Percentiles rank a stretch among this genome's conserved stretches.
Conservation (phyloP, 2,113 vertebrate species). For the Castor canadensis region DNA sequence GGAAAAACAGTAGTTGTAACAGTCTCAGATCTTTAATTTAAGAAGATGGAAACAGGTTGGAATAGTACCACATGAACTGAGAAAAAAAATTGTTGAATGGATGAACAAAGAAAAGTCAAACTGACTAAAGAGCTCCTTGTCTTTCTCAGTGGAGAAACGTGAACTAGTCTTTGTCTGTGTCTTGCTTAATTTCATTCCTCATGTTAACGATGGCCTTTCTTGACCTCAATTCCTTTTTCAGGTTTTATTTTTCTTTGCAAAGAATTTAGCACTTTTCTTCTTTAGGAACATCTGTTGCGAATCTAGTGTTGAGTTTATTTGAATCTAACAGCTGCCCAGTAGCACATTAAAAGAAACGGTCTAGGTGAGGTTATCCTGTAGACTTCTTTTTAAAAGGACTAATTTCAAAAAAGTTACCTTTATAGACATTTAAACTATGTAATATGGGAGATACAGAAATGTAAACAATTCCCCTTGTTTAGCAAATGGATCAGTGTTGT, state of each 20-base stretch:
- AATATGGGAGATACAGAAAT: not conserved
- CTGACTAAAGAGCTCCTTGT: slow-evolving; percentile 33
- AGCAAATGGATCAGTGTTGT: not conserved
- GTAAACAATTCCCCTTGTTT: not conserved
- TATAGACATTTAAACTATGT: slow-evolving; percentile 48
- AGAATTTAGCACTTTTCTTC: slow-evolving; percentile 46
- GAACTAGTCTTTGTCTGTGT: slow-evolving; percentile 45
- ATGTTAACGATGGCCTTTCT: slow-evolving; percentile 45
- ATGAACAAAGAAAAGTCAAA: slow-evolving; percentile 46
- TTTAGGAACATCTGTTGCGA: slow-evolving; percentile 70
- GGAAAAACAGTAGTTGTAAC: not conserved
- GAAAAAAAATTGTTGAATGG: not conserved
- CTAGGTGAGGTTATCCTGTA: slow-evolving; percentile 63
- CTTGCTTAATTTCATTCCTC: slow-evolving; percentile 18
- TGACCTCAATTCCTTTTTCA: slow-evolving; percentile 61
- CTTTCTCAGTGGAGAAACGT: slow-evolving; percentile 32
- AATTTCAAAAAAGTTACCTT: slow-evolving; percentile 44
- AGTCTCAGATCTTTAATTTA: not conserved
- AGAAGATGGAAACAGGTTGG: not conserved
- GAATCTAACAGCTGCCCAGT: slow-evolving; percentile 65
- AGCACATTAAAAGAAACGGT: slow-evolving; percentile 52
- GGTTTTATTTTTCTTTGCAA: slow-evolving; percentile 47
- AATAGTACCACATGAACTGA: not conserved
- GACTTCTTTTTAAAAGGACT: slow-evolving; percentile 62
- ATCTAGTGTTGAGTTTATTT: slow-evolving; percentile 70